These are phyloP conservation scores for Sebastes vulpes DNA, from an alignment of 2,797 vertebrate genomes.

Conservation along the genomic window DNA sequence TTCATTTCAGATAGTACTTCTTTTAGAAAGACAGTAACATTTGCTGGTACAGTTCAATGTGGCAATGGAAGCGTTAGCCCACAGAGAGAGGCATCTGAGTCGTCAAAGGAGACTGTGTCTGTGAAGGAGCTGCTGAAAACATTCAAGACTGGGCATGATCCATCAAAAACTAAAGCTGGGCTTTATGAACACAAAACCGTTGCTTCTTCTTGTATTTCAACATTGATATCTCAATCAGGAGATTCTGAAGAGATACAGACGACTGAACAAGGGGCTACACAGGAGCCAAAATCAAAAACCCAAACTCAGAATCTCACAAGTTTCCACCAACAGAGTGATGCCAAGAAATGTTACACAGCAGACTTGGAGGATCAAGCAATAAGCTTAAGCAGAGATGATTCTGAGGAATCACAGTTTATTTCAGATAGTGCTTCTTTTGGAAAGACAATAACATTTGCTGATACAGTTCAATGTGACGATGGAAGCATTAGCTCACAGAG, in stretches of 20 bases:
- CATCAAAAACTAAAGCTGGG: conserved; percentile 85
- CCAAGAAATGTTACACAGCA: conserved; percentile 37
- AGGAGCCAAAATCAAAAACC: conserved; percentile 6
- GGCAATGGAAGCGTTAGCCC: neutral
- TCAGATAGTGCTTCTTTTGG: conserved; percentile 24
- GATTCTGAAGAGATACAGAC: conserved; percentile 20
- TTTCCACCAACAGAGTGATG: conserved; percentile 20
- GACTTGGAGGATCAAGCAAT: conserved; percentile 1
- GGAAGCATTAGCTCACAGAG: neutral
- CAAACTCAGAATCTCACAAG: neutral
- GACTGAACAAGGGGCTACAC: neutral
- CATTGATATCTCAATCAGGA: conserved; percentile 43
- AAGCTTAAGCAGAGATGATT: conserved; percentile 11
- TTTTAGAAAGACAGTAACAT: conserved; percentile 33
- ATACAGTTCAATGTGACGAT: conserved; percentile 17
- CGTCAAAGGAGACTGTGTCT: conserved; percentile 89
- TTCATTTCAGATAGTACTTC: conserved; percentile 11
- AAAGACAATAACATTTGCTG: conserved; percentile 56
- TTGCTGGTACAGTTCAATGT: conserved; percentile 5
- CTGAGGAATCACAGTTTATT: conserved; percentile 30
- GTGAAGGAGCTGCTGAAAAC: conserved; percentile 95
- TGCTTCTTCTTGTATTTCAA: conserved; percentile 33
- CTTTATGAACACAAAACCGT: conserved; percentile 92
- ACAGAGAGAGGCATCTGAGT: conserved; percentile 1
- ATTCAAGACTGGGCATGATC: conserved; percentile 93